A percentile compares a stretch with the other conserved stretches of the same genome.
Conservation (phyloP, 2,113 vertebrate species). For the Fukomys damarensis region DNA sequence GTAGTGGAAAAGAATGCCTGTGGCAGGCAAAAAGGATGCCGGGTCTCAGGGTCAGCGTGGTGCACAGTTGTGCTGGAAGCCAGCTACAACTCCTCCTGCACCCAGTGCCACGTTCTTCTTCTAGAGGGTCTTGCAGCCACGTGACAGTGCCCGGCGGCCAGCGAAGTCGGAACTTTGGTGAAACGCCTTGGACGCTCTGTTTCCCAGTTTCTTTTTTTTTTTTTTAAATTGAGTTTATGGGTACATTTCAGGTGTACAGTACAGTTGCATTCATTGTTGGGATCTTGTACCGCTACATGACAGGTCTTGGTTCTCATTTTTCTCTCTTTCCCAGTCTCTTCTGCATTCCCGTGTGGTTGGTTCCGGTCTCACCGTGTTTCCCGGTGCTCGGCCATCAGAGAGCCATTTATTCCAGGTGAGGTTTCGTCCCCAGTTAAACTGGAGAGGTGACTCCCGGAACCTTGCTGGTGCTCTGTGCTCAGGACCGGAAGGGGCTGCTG, state of each 20-base stretch:
- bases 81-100: rapidly evolving
- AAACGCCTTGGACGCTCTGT: rapidly evolving
- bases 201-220: background rate
- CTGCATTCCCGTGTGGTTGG: background rate
- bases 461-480: rapidly evolving
- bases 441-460: rapidly evolving
- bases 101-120: rapidly evolving
- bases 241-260: no score
- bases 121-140: rapidly evolving
- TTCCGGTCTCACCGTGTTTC: background rate
- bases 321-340: background rate
- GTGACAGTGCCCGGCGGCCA: rapidly evolving
- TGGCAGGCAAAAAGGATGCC: background rate
- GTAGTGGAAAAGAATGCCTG: background rate
- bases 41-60: background rate
- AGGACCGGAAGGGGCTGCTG: no score
- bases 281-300: no score
- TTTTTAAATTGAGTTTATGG: no score
- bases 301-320: no score
- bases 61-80: background rate
- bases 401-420: background rate
- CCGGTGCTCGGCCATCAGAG: background rate
- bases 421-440: background rate
- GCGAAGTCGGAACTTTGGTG: rapidly evolving
- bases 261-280: no score